A percentile compares a stretch with the other conserved stretches of the same genome.
These are phyloP conservation scores for Grammomys dolichurus DNA, from an alignment of 2,113 vertebrate species.

Conservation along the genomic window DNA sequence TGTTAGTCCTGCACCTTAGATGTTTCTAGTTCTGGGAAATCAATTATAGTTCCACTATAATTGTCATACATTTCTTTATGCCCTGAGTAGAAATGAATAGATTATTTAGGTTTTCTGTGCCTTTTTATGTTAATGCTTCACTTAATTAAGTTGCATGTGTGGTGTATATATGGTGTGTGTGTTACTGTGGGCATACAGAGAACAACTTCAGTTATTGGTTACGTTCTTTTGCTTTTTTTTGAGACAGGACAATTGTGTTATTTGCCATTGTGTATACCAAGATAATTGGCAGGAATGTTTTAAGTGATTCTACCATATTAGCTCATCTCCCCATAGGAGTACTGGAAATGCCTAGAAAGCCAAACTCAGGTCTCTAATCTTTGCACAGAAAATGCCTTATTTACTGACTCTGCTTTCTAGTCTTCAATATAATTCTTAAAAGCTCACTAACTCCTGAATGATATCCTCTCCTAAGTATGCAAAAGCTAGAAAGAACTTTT, in stretches of 20 bases:
- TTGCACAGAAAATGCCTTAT: neutral
- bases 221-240: neutral
- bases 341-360: neutral
- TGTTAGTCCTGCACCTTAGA: neutral
- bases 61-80: neutral
- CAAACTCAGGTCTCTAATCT: neutral
- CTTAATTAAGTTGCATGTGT: neutral
- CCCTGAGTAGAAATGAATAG: neutral
- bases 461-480: constrained; percentile 30
- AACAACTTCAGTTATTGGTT: neutral
- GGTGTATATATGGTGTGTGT: neutral
- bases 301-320: neutral
- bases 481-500: constrained; percentile 67
- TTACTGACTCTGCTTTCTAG: neutral
- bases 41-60: neutral
- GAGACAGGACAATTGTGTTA: neutral
- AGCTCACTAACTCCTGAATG: neutral
- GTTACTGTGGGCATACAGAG: too few relatives aligned
- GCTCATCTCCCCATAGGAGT: neutral
- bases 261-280: neutral
- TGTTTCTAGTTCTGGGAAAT: constrained; percentile 4
- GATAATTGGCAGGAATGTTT: neutral
- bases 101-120: neutral
- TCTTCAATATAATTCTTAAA: neutral
- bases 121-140: neutral